Percentiles rank a stretch among this genome's conserved stretches.
Conservation (phyloP, 53 echinoderm and acorn worm species). For the Henricia sp. region DNA sequence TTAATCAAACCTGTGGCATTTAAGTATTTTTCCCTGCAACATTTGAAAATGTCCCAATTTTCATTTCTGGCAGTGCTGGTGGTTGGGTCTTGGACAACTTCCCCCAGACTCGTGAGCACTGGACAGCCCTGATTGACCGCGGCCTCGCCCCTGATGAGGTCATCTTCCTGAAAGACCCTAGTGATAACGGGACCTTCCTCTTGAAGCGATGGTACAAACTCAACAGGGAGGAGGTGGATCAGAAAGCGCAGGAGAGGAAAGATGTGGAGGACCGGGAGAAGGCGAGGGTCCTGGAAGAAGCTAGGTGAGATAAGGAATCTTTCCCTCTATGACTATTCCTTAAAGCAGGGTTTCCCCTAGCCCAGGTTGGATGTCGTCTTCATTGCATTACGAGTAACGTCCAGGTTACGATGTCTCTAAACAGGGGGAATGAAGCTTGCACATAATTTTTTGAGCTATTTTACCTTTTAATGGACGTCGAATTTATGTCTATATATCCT, state of each 20-base stretch:
- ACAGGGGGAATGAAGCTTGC: no score
- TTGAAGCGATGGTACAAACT: constrained; percentile 94
- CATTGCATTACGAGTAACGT: no score
- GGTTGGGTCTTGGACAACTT: constrained; percentile 99
- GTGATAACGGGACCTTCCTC: constrained; percentile 80
- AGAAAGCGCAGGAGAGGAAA: constrained; percentile 79
- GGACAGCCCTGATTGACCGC: constrained; percentile 90
- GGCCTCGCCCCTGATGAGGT: constrained; percentile 98
- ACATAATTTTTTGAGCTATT: no score
- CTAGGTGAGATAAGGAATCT: constrained; percentile 78
- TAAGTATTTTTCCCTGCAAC: not conserved
- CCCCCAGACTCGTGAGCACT: constrained; percentile 94
- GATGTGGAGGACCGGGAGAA: constrained; percentile 91
- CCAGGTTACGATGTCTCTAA: no score
- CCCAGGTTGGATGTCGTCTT: no score
- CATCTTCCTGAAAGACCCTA: constrained; percentile 86
- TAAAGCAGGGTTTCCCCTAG: no score
- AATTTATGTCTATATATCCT: no score
- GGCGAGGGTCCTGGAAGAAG: constrained; percentile 83
- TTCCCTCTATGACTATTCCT: no score
- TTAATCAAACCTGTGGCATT: no score
- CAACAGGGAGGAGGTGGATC: constrained; percentile 89
- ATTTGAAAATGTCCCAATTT: no score
- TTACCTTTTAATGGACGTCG: no score
- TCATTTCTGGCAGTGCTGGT: constrained; percentile 85